Evolutionary conservation across 2,797 vertebrate species (phyloP), one percentile per base, ranked within the genome.

Genomic region (Poecilia wingei): DNA sequence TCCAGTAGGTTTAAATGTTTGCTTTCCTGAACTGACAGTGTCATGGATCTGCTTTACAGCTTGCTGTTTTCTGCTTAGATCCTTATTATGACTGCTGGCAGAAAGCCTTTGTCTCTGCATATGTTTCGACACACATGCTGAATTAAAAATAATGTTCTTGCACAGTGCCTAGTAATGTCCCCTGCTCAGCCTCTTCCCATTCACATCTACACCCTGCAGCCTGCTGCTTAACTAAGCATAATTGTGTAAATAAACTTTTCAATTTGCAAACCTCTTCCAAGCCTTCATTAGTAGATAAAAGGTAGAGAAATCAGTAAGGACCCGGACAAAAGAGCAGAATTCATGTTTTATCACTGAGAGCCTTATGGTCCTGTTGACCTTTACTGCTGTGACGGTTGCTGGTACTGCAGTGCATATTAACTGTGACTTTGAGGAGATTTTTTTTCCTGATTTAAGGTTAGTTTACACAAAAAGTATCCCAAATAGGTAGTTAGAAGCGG

Each of bases 221-320:
- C 22, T 53, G 20, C 22, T 53, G 51, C 51, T 53, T 53, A 53
- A 53, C 51, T 53, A 53, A 53, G 51, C 51, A 53, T 53, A 9
- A 53, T 53, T 53, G 51, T 53, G 20, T 53, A 53, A 59, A 31
- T 59, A 82, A 82, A 72, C 25, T 41, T 36, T 83, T 78, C 72
- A 33, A 14, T 59, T n/a, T 16, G 13, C 45, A 1, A 61, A 64
- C 73, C 71, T 69, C 75, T 55, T 33, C 69, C 73, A 36, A 39
- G 66, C 43, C 78, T 75, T 76, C 53, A 77, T 82, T 82, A 84
- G 77, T 28, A 74, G 82, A 81, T 79, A 79, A 82, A 84, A 79
- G 55, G 31, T 3, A 16, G 31, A 53, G 0, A 5, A 72, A 81
- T 80, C 61, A 75, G 82, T 84, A 66, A 64, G 69, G 57, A 73